Base-by-base conservation (phyloP, 2,888 invertebrate species). In the Sycophila texana region DNA sequence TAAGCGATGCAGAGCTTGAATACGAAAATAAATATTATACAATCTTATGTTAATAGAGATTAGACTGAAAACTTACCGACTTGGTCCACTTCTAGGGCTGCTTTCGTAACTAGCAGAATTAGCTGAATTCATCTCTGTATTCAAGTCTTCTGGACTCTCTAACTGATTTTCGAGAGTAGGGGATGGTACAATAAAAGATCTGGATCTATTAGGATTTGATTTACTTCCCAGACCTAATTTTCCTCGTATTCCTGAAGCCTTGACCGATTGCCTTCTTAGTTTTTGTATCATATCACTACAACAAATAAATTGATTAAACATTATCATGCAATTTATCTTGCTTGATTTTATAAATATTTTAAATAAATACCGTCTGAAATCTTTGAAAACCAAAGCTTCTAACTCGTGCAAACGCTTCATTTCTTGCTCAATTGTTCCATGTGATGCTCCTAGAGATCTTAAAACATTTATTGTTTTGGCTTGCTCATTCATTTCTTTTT, bases 401-500 rank as follows among this genome's bases (percentile, higher is more conserved):
- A 99, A 91, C 88, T 98, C 98, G 83, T 98, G 96, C 76, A 99
- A 91, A 80, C 98, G 93, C 86, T 96, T 95, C 92, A 97, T 94
- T 92, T 99, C 99, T 85, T 96, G 94, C 86, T 99, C 98, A 76
- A 99, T 96, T 3, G 97, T 97, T 63, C 95, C 94, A 86, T 96
- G 96, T 26, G 96, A 96, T 49, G 98, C 98, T 0, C 98, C 98
- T 61, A 97, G 91, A 5, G 96, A 95, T 84, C 96, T 93, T 83
- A 99, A 91, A 90, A 98, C 98, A 89, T 97, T 97, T 81, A 99
- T 98, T 75, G 98, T 96, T 91, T 97, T 97, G 14, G 98, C 96
- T 90, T 99, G 98, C 89, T 99, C 98, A 88, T 97, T 97, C 97
- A 99, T 98, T 91, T 98, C 98, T 88, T 96, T 96, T 91, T 99